These are phyloP conservation scores for Nansenia antarctica DNA, from an alignment of 2,113 vertebrate genomes.

Conservation along the genomic window DNA sequence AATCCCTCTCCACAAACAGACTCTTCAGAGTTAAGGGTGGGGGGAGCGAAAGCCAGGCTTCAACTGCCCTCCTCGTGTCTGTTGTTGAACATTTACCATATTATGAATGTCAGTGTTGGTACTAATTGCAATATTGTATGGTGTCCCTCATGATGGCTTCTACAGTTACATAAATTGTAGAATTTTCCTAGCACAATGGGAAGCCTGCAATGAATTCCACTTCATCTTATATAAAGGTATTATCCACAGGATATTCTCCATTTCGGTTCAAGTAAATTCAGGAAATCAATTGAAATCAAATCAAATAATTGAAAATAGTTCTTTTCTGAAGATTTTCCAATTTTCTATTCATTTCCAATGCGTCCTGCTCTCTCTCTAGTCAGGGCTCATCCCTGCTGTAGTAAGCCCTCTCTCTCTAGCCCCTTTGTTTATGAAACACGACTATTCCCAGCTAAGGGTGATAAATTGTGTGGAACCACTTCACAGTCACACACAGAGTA, in stretches of 20 bases:
- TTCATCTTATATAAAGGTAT: background rate
- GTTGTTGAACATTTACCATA: too few relatives aligned
- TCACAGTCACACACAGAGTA: constrained; percentile 1
- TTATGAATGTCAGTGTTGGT: background rate
- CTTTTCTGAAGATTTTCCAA: too few relatives aligned
- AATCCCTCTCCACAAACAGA: constrained; percentile 55
- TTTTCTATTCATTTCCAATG: too few relatives aligned
- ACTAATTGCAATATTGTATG: constrained; percentile 2
- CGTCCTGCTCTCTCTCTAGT: too few relatives aligned
- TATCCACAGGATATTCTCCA: too few relatives aligned
- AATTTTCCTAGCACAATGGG: too few relatives aligned
- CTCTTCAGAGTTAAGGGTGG: constrained; percentile 41
- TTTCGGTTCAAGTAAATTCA: too few relatives aligned
- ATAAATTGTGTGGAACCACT: constrained; percentile 14
- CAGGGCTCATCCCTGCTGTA: too few relatives aligned
- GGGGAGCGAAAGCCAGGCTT: constrained; percentile 19
- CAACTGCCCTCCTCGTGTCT: too few relatives aligned
- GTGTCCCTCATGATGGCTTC: background rate
- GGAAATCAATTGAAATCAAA: too few relatives aligned
- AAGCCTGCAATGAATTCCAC: background rate
- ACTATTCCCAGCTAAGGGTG: background rate
- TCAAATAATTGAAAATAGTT: too few relatives aligned
- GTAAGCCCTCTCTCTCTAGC: background rate
- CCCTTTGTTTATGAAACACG: too few relatives aligned
- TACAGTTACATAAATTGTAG: background rate